These are phyloP conservation scores for Crenuchus spilurus DNA, from an alignment of 2,797 vertebrate genomes.

Conservation along the genomic window DNA sequence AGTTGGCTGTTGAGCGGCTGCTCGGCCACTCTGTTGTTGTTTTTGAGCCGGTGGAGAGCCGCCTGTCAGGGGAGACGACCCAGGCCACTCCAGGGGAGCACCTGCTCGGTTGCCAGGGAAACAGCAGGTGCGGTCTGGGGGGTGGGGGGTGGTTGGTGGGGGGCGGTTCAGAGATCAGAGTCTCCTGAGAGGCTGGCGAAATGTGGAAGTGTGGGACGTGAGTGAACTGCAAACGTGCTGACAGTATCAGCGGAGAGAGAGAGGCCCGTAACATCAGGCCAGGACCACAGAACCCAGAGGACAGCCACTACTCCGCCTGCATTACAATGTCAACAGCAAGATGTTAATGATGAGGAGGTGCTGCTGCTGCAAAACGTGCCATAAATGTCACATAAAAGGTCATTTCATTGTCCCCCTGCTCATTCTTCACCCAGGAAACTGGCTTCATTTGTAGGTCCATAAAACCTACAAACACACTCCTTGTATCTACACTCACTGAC, in stretches of 20 bases:
- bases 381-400: conserved; percentile 16
- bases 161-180: conserved; percentile 53
- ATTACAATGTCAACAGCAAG: conserved; percentile 19
- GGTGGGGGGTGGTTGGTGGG: conserved; percentile 11
- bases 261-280: conserved; percentile 25
- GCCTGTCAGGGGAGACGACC: conserved; percentile 51
- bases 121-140: conserved; percentile 58
- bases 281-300: conserved; percentile 19
- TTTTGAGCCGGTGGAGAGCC: conserved; percentile 41
- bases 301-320: conserved; percentile 23
- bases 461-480: conserved; percentile 2
- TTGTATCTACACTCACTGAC: too few relatives aligned
- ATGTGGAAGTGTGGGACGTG: conserved; percentile 51
- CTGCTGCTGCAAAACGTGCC: conserved; percentile 19
- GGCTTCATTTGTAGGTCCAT: too few relatives aligned
- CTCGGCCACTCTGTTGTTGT: conserved; percentile 35
- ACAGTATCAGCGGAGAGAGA: conserved; percentile 22
- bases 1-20: conserved; percentile 16
- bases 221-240: conserved; percentile 54
- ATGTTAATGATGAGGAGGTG: conserved; percentile 32
- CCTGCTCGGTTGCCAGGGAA: conserved; percentile 62
- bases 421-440: conserved; percentile 5
- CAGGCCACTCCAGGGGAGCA: conserved; percentile 52
- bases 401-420: not conserved
- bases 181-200: conserved; percentile 54